Evolutionary conservation across 1,140 invertebrate genomes (phyloP).

Genomic region (Rhizoglyphus robini): DNA sequence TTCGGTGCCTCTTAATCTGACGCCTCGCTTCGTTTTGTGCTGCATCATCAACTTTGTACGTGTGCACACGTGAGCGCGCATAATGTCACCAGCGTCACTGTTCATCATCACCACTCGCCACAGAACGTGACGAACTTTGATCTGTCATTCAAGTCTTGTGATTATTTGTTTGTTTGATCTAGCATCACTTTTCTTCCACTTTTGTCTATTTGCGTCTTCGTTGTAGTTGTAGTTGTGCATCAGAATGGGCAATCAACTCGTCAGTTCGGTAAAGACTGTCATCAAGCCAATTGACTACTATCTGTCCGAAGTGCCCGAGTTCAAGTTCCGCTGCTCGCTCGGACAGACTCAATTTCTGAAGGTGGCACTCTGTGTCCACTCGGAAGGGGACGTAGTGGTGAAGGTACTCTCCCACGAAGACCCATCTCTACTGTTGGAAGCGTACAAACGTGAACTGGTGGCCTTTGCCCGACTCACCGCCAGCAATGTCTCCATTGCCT

Average conservation of each 20-base stretch:
- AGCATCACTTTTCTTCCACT: no score
- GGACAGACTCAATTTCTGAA: conserved; percentile 97
- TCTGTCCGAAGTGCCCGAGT: conserved; percentile 64
- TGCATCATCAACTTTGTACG: no score
- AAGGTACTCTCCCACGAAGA: conserved; percentile 98
- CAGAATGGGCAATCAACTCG: conserved; percentile 94
- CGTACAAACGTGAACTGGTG: conserved; percentile 39
- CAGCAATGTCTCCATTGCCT: conserved; percentile 19
- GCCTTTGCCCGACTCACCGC: conserved; percentile 14
- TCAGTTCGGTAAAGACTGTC: conserved; percentile 78
- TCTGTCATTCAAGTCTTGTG: no score
- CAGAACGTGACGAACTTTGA: no score
- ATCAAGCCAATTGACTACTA: conserved; percentile 94
- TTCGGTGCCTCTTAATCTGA: no score
- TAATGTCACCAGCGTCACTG: no score
- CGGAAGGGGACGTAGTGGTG: conserved; percentile 75
- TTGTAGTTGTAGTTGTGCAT: no score
- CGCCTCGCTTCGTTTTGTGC: no score
- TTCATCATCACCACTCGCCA: no score
- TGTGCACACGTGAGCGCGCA: no score
- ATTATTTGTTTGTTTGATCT: no score
- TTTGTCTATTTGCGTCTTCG: no score
- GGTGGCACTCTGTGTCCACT: conserved; percentile 76
- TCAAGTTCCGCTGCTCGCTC: conserved; percentile 48
- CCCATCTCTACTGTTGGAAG: conserved; percentile 66